Evolutionary conservation across 1,140 invertebrate species (phyloP).

Genomic region (Macrosteles quadrilineatus): DNA sequence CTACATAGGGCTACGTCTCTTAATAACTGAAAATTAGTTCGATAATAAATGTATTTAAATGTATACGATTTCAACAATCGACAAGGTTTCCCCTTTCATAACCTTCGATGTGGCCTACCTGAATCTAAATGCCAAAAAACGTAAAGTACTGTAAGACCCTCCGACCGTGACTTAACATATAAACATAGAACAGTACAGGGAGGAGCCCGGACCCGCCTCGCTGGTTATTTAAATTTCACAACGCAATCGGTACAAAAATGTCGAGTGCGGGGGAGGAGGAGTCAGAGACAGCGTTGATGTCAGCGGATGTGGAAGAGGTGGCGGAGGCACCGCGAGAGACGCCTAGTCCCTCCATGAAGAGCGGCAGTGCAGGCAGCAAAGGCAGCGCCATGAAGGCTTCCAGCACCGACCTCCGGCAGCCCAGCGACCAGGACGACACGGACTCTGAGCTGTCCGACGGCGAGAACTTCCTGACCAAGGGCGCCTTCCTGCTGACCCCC

Average conservation of each 20-base stretch:
- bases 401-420: slow-evolving; percentile 5
- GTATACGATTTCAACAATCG: no score
- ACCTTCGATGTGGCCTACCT: no score
- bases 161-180: no score
- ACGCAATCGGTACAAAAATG: slow-evolving; percentile 28
- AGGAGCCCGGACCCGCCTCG: no score
- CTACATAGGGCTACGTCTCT: no score
- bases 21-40: no score
- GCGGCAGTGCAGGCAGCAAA: slow-evolving; percentile 19
- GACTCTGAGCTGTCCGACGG: slow-evolving; percentile 42
- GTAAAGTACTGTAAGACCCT: no score
- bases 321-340: not conserved
- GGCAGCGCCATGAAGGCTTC: slow-evolving; percentile 1
- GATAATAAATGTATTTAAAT: no score
- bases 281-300: slow-evolving; percentile 27
- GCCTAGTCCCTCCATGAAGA: slow-evolving; percentile 21
- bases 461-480: slow-evolving; percentile 53
- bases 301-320: slow-evolving; percentile 4
- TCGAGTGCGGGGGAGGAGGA: slow-evolving; percentile 14
- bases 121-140: no score
- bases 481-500: slow-evolving; percentile 79
- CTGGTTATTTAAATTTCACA: slow-evolving; percentile 24
- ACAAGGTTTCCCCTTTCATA: no score
- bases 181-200: no score
- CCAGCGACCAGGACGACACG: slow-evolving; percentile 39